phyloP scores from a whole-genome alignment of 2,797 vertebrate genomes.

The Rousettus madagascariensis region DNA sequence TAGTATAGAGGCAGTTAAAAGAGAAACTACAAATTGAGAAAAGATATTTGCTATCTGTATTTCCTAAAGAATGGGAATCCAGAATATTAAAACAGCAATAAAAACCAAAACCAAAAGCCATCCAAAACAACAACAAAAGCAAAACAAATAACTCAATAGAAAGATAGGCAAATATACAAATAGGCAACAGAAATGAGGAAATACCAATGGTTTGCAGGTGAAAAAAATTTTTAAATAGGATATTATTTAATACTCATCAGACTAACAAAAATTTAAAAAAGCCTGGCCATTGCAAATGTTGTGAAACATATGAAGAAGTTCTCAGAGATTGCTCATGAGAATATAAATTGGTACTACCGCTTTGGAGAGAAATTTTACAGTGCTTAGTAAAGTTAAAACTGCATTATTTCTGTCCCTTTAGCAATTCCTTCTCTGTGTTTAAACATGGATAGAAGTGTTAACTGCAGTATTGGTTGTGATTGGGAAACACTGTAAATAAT shows the following conservation, averaged over 20 bases:
- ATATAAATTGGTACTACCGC: neutral
- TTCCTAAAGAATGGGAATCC: neutral
- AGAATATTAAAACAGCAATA: neutral
- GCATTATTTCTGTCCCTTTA: slow-evolving; percentile 8
- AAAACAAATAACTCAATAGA: neutral
- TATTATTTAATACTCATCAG: neutral
- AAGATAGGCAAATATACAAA: neutral
- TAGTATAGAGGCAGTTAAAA: slow-evolving; percentile 31
- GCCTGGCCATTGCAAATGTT: neutral
- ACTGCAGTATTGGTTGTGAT: neutral
- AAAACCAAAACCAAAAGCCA: neutral
- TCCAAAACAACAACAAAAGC: slow-evolving; percentile 25
- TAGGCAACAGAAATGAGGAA: neutral
- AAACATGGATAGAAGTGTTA: slow-evolving; percentile 17
- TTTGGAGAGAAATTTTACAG: neutral
- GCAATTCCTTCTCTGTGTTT: neutral
- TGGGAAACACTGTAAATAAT: slow-evolving; percentile 10
- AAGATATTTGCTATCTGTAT: neutral
- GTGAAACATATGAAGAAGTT: neutral
- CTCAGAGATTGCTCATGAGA: neutral
- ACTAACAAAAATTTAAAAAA: neutral
- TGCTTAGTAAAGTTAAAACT: neutral
- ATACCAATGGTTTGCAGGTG: neutral
- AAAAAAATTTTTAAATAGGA: neutral
- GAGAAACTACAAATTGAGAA: slow-evolving; percentile 5